These are phyloP conservation scores for Peribatodes rhomboidaria DNA, from an alignment of 2,888 invertebrate genomes.

Conservation along the genomic window DNA sequence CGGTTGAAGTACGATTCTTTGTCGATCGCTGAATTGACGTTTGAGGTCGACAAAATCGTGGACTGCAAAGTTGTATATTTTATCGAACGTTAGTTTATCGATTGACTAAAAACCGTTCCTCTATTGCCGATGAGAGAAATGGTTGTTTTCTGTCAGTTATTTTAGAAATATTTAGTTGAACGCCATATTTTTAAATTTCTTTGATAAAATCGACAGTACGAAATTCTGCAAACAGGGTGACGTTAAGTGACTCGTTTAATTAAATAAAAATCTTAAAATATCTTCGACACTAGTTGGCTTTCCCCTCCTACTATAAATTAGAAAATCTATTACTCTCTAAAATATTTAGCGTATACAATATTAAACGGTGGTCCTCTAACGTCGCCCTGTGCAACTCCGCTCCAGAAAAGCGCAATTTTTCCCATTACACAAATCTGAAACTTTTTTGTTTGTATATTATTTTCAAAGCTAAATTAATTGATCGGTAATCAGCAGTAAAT, in stretches of 20 bases:
- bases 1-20: too few species aligned
- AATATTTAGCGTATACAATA: constrained; percentile 40
- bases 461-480: not conserved
- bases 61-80: too few species aligned
- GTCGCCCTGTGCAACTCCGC: constrained; percentile 47
- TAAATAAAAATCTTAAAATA: constrained; percentile 35
- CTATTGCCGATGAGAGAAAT: too few species aligned
- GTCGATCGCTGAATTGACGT: too few species aligned
- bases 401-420: not conserved
- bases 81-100: too few species aligned
- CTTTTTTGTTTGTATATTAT: not conserved
- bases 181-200: not conserved
- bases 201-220: not conserved
- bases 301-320: constrained; percentile 31
- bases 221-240: constrained; percentile 18
- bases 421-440: not conserved
- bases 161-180: not conserved
- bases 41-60: too few species aligned
- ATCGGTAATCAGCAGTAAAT: constrained; percentile 12
- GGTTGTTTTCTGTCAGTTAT: not conserved
- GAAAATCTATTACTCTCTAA: constrained; percentile 40
- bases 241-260: constrained; percentile 26
- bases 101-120: too few species aligned
- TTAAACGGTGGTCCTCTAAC: constrained; percentile 43
- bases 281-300: constrained; percentile 42